Evolutionary conservation across 2,113 vertebrate genomes (phyloP).

Genomic region (Collichthys lucidus): DNA sequence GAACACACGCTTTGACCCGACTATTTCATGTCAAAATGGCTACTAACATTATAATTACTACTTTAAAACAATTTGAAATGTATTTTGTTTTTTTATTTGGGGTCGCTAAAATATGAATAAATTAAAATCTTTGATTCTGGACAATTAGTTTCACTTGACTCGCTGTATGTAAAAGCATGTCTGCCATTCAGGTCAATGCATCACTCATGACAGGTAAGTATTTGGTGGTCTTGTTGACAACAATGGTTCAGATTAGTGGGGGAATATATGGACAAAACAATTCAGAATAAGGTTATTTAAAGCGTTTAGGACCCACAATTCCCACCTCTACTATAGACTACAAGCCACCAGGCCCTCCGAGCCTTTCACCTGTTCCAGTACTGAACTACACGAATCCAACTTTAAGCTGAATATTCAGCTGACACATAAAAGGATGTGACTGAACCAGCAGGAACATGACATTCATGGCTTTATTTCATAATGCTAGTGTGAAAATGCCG

Average conservation of each 20-base stretch:
- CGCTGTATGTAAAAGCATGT: background rate
- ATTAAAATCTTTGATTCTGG: background rate
- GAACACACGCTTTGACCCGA: too few species aligned
- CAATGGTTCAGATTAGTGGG: background rate
- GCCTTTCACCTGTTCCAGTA: background rate
- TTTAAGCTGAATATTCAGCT: background rate
- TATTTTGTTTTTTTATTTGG: too few species aligned
- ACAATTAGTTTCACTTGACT: background rate
- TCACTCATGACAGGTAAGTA: background rate
- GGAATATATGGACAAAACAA: background rate
- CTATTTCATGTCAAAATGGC: too few species aligned
- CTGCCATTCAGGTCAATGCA: background rate
- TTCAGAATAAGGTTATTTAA: background rate
- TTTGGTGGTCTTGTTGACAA: background rate
- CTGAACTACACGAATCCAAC: background rate
- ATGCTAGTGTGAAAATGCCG: background rate
- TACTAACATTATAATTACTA: background rate
- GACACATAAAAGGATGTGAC: background rate
- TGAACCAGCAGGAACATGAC: background rate
- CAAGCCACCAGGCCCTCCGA: background rate
- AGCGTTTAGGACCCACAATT: too few species aligned
- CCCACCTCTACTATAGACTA: background rate
- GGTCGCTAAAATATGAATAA: background rate
- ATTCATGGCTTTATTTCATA: background rate
- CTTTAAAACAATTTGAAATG: background rate